A percentile compares a stretch with the other conserved stretches of the same genome.
phyloP scores from a whole-genome alignment of 2,888 invertebrate species.

The Callyntrura sp. region DNA sequence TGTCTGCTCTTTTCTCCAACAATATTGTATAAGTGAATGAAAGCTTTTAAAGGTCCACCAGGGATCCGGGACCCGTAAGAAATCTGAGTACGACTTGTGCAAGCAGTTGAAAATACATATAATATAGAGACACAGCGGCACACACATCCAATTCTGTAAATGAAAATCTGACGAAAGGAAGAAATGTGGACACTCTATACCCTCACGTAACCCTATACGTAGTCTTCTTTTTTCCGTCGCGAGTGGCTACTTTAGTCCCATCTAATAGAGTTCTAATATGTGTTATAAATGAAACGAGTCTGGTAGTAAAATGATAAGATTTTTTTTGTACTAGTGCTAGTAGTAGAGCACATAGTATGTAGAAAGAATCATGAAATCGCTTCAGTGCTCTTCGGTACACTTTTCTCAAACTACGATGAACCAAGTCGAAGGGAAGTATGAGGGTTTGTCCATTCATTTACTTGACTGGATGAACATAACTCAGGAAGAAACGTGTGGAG shows the following conservation, averaged over 20 bases:
- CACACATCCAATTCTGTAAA: neutral
- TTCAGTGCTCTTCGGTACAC: conserved; percentile 13
- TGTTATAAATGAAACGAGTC: conserved; percentile 11
- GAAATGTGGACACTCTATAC: neutral
- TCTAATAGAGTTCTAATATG: neutral
- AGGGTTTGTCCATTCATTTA: conserved; percentile 56
- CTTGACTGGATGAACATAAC: conserved; percentile 36
- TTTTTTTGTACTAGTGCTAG: neutral
- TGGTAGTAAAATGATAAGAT: neutral
- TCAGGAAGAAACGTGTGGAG: conserved; percentile 15
- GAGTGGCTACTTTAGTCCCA: neutral
- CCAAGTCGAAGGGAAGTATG: conserved; percentile 26
- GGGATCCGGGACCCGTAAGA: conserved; percentile 48
- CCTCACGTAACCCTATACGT: neutral
- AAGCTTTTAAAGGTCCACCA: conserved; percentile 63
- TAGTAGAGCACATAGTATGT: neutral
- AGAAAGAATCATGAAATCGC: neutral
- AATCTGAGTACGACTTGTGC: conserved; percentile 38
- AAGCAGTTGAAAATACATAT: neutral
- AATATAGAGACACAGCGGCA: neutral
- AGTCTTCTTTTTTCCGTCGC: neutral
- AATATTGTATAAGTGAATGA: conserved; percentile 41
- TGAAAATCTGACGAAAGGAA: conserved; percentile 24
- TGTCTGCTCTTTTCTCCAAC: conserved; percentile 10
- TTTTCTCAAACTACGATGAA: neutral